Conservation (phyloP, 2,797 vertebrate genomes). For the Triplophysa bombifrons region DNA sequence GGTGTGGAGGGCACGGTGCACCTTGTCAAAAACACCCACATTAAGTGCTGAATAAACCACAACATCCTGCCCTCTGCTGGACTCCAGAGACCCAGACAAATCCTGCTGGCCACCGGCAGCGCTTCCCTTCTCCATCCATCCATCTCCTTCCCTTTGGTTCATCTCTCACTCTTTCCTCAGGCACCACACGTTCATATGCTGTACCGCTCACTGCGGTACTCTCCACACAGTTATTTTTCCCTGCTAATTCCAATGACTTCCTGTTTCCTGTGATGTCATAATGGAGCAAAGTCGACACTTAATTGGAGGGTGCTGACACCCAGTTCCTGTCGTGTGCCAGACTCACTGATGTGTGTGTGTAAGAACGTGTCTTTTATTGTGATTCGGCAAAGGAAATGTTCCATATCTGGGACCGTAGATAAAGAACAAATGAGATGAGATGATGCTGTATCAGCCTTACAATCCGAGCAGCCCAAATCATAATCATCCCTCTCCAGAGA, state of each 20-base stretch:
- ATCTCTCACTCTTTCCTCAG: conserved; percentile 50
- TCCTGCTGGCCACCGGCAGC: conserved; percentile 65
- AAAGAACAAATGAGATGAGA: conserved; percentile 61
- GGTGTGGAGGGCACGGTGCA: conserved; percentile 83
- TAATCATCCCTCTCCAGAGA: neutral
- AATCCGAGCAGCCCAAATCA: neutral
- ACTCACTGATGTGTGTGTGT: conserved; percentile 43
- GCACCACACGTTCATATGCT: conserved; percentile 66
- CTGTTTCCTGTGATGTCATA: conserved; percentile 78
- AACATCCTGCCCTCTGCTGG: conserved; percentile 83
- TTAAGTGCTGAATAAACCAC: conserved; percentile 88
- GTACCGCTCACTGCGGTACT: conserved; percentile 42
- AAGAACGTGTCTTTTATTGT: conserved; percentile 35
- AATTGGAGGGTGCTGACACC: conserved; percentile 85
- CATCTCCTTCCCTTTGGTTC: conserved; percentile 56
- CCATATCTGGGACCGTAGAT: conserved; percentile 74
- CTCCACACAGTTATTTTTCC: conserved; percentile 67
- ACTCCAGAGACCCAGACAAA: conserved; percentile 73
- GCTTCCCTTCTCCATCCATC: conserved; percentile 60
- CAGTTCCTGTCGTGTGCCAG: conserved; percentile 92
- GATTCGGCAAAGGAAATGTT: conserved; percentile 77
- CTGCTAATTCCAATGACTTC: conserved; percentile 86
- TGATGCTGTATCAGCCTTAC: neutral
- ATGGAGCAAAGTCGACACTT: conserved; percentile 86
- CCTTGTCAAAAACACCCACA: conserved; percentile 83